Evolutionary conservation across 2,888 invertebrate genomes (phyloP).

Genomic region (Ischnus inquisitorius): DNA sequence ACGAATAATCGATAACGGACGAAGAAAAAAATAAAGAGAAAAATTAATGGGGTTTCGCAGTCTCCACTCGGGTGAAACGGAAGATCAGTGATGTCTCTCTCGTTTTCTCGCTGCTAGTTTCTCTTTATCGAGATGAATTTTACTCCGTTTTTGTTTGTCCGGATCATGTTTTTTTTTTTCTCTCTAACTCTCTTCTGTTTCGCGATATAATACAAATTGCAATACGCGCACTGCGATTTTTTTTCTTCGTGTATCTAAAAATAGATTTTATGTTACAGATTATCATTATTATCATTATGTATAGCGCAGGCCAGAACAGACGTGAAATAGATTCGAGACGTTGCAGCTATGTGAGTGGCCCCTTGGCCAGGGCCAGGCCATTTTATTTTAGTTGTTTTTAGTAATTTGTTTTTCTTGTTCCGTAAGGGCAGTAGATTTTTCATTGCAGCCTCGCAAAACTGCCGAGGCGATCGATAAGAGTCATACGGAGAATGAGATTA

Average conservation of each 20-base stretch:
- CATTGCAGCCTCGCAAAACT: slow-evolving; percentile 42
- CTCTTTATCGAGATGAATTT: not conserved
- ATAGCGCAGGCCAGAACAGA: slow-evolving; percentile 57
- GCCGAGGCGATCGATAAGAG: slow-evolving; percentile 39
- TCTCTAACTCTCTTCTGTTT: slow-evolving; percentile 18
- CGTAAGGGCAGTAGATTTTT: slow-evolving; percentile 59
- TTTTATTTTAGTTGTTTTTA: slow-evolving; percentile 21
- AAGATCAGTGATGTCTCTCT: slow-evolving; percentile 45
- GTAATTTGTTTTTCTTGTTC: slow-evolving; percentile 29
- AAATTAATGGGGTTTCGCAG: slow-evolving; percentile 53
- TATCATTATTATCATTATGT: slow-evolving; percentile 58
- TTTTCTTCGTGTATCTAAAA: slow-evolving; percentile 62
- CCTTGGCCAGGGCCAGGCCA: slow-evolving; percentile 36
- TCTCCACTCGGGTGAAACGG: slow-evolving; percentile 61
- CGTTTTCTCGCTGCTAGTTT: not conserved
- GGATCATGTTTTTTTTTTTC: slow-evolving; percentile 3
- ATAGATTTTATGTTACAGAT: slow-evolving; percentile 68
- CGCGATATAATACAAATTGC: slow-evolving; percentile 63
- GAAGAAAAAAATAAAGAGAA: slow-evolving; percentile 11
- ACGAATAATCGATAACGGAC: slow-evolving; percentile 12
- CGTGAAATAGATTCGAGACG: slow-evolving; percentile 59
- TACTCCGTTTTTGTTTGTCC: not conserved
- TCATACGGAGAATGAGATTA: slow-evolving; percentile 43
- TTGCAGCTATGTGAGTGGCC: slow-evolving; percentile 48
- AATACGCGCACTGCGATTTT: slow-evolving; percentile 29